Evolutionary conservation across 1,140 invertebrate genomes (phyloP), one percentile per base, ranked within the genome.

Genomic region (Arctopsyche grandis): DNA sequence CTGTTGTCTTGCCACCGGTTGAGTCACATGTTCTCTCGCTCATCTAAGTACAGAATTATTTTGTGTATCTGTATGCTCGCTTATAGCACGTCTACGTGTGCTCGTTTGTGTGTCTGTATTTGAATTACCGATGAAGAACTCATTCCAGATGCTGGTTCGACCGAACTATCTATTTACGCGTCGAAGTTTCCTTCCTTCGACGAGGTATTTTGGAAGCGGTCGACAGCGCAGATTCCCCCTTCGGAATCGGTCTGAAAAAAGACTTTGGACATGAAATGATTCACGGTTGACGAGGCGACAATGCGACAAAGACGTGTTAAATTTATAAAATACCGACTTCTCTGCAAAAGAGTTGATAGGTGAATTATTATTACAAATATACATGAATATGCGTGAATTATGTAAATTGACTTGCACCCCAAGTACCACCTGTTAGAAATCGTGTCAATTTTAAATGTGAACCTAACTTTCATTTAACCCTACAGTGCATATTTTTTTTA

Each of bases 131-230:
- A 66, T 38, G 60, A 77, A 48, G 38, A 77, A 77, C 58, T 69
- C 44, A 21, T 46, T 69, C 75, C 75, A 77, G 75, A 77, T 77
- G 75, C 58, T 10, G 16, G 58, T 19, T 29, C 21, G 69, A 70
- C 71, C 24, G 19, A 29, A 74, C 71, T 74, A 74, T 74, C 71
- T 74, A 74, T 74, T 74, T 74, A 56, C 48, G 69, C 38, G n/a
- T 29, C 43, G 22, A 22, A 48, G 71, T 74, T 74, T 56, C 71
- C 71, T 56, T n/a, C 43, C 46, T 22, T 74, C 48, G 46, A 56
- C 16, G 71, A 14, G 46, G 14, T 56, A 74, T 56, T 74, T 74
- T 56, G 46, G 71, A 74, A 22, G n/a, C 21, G 21, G 63, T 14
- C 19, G 9, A 10, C 10, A 66, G 10, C 21, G 24, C 63, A 66